These are phyloP conservation scores for Actinostola sp. DNA, from an alignment of 92 coral and sea anemone genomes.

Conservation along the genomic window DNA sequence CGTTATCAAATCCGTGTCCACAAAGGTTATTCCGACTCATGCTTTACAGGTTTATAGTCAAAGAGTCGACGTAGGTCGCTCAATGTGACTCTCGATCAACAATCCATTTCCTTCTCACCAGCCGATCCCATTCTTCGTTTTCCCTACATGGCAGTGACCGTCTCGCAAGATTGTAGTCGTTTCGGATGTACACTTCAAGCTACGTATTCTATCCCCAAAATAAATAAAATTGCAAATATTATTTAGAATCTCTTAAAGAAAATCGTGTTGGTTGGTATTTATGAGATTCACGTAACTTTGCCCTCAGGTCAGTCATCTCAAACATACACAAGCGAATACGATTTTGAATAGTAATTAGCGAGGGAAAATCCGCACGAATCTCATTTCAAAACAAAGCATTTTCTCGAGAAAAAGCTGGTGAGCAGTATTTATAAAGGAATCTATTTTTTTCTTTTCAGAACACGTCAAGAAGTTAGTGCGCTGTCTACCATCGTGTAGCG, in stretches of 20 bases:
- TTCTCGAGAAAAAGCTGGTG: conserved; percentile 7
- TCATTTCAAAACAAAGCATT: conserved; percentile 10
- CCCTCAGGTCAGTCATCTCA: conserved; percentile 15
- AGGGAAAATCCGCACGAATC: conserved; percentile 15
- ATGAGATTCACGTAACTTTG: conserved; percentile 16
- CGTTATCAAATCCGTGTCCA: no score
- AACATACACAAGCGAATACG: conserved; percentile 21
- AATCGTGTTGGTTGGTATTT: background rate
- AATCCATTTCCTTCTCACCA: background rate
- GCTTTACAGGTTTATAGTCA: no score
- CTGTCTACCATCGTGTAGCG: background rate
- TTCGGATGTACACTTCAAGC: conserved; percentile 32
- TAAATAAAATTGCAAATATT: conserved; percentile 21
- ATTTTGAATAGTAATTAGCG: conserved; percentile 38
- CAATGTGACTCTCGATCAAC: no score
- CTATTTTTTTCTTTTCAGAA: background rate
- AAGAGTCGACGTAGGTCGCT: no score
- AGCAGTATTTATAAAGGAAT: background rate
- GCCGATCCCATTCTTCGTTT: conserved; percentile 23
- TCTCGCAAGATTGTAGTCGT: conserved; percentile 29
- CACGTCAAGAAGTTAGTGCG: background rate
- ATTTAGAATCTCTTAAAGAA: background rate
- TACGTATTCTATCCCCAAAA: conserved; percentile 13
- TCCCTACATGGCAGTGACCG: conserved; percentile 33
- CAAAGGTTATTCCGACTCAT: no score